Evolutionary conservation across 2,888 invertebrate genomes (phyloP), one percentile per base, ranked within the genome.

Genomic region (Tortricodes alternella): DNA sequence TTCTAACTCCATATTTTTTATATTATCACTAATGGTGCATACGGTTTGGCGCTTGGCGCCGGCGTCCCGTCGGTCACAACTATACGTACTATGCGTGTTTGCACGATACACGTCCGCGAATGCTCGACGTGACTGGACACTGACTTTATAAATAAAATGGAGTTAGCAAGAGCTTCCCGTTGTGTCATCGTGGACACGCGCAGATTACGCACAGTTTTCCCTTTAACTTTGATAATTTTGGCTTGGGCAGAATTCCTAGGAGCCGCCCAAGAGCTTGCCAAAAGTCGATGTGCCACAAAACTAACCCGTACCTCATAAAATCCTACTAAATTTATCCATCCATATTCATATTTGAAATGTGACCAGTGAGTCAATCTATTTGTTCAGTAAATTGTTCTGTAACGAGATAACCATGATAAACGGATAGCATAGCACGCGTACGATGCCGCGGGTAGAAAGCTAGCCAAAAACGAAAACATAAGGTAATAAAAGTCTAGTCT

Each of bases 131-230:
- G 77, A 71, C 80, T 86, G 85, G 82, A 85, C 82, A 85, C 81
- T 83, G 83, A 74, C 78, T 80, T 84, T 90, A 90, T 85, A 89
- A 89, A 89, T 89, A 89, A 74, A 82, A 73, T 78, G 67, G 72
- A 71, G 69, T 73, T 66, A 68, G 70, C 61, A 64, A 72, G 74
- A 68, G 73, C 74, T 78, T 80, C 76, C 79, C 79, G 80, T 73
- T 76, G 80, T 85, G 82, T 84, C 85, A 85, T 83, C 76, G 66
- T 64, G 68, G 63, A 67, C 59, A 62, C 43, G 59, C 50, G 62
- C 64, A 64, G 46, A 37, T 56, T 55, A 55, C 53, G 48, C 53
- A 48, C 53, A 18, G 29, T 53, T 53, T 41, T 44, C 29, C 53
- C 53, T 48, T 46, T 53, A 53, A 55, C 23, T 53, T 34, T 27